phyloP scores from a whole-genome alignment of 2,113 vertebrate species.

The Bufo gargarizans region DNA sequence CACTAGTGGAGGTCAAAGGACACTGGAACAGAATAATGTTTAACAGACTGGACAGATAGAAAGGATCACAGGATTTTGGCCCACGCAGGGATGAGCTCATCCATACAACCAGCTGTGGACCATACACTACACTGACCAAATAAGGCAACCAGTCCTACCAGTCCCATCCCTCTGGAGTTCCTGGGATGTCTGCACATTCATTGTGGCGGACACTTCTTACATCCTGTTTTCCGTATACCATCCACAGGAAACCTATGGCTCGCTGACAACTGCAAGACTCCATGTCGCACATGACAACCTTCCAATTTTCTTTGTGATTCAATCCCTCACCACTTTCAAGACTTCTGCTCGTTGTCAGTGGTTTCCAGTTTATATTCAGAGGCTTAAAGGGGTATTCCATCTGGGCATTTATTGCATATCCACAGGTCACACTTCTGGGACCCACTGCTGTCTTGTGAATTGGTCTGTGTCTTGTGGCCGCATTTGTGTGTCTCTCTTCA shows the following conservation, averaged over 20 bases:
- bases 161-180: conserved; percentile 76
- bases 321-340: not conserved
- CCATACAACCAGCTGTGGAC: conserved; percentile 76
- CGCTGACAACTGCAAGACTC: not conserved
- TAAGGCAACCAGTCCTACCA: conserved; percentile 81
- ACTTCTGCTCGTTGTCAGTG: not conserved
- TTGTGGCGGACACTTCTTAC: conserved; percentile 73
- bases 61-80: conserved; percentile 68
- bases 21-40: conserved; percentile 60
- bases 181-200: conserved; percentile 71
- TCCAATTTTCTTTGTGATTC: not conserved
- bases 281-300: not conserved
- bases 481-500: too few species aligned
- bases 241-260: not conserved
- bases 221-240: conserved; percentile 72
- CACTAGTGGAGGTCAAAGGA: conserved; percentile 62
- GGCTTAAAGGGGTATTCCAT: too few species aligned
- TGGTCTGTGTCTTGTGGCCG: too few species aligned
- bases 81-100: conserved; percentile 76
- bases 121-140: conserved; percentile 81
- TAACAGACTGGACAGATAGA: conserved; percentile 64
- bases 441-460: too few species aligned
- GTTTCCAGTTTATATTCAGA: too few species aligned
- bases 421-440: too few species aligned
- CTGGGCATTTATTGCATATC: too few species aligned